Base-by-base conservation (phyloP, 2,888 invertebrate genomes). In the Drosophila kuntzei region DNA sequence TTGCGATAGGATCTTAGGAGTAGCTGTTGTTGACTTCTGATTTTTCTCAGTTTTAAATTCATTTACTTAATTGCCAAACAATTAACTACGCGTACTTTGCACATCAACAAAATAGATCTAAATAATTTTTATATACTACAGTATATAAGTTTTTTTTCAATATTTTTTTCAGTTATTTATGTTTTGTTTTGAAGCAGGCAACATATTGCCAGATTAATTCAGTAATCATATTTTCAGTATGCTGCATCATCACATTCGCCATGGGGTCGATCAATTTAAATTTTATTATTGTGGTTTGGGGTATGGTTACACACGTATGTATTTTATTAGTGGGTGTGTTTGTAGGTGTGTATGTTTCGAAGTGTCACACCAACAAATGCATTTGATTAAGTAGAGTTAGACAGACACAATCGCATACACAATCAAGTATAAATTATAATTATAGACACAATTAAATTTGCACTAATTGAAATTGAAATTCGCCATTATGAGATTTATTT, bases 31-130 rank as follows among this genome's bases (percentile, higher is more conserved):
- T 54, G 16, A 12, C 25, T 18, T 55, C 20, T 22, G 25, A 11
- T 20, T 36, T 61, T 61, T 37, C 8, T 46, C 43, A 34, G 27
- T 54, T 43, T 55, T 59, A 62, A 79, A 71, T 76, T 69, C 61
- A 51, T 59, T 59, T 53, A 44, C 51, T 57, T 34, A 66, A 25
- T 62, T 70, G 20, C 53, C 51, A 62, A 55, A 78, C 62, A 65
- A 67, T 80, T 78, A 71, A 65, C 81, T 78, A 76, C 69, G 66
- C 51, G 57, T 54, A 72, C 39, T 36, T 55, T 34, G 46, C 57
- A 47, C 61, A 71, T 75, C 71, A 79, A 74, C 59, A 64, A 60
- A 80, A 80, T 41, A 34, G 12, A 44, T 54, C 51, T 62, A 68
- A 76, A 62, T 27, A 60, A 71, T 55, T 29, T 16, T 55, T 20